Evolutionary conservation across 2,888 invertebrate genomes (phyloP).

Genomic region (Polietes domitor): DNA sequence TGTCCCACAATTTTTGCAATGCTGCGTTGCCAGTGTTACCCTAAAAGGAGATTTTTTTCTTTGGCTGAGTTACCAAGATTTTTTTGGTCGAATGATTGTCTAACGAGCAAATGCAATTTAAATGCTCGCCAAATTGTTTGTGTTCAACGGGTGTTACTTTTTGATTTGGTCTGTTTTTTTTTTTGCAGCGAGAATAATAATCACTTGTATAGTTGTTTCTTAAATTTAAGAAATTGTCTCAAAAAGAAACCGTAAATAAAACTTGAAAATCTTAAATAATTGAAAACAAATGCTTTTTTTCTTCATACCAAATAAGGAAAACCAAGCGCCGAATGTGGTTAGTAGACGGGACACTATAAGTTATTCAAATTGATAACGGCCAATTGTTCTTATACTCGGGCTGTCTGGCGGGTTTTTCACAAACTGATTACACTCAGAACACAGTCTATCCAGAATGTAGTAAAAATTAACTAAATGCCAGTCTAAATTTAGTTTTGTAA

Average conservation of each 20-base stretch:
- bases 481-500: too few species aligned
- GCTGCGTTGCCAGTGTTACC: neutral
- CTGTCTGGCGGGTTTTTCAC: too few species aligned
- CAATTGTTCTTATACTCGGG: too few species aligned
- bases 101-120: neutral
- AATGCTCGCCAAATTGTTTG: neutral
- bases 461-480: too few species aligned
- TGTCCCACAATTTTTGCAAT: neutral
- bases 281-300: neutral
- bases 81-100: neutral
- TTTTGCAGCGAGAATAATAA: neutral
- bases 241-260: slow-evolving; percentile 21
- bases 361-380: too few species aligned
- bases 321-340: too few species aligned
- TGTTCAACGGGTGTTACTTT: slow-evolving; percentile 14
- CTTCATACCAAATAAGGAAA: too few species aligned
- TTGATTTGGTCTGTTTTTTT: neutral
- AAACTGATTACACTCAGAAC: too few species aligned
- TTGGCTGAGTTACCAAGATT: neutral
- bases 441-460: too few species aligned
- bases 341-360: too few species aligned
- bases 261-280: neutral
- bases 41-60: neutral
- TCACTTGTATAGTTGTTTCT: slow-evolving; percentile 24
- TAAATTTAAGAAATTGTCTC: slow-evolving; percentile 22